Evolutionary conservation across 1,140 invertebrate species (phyloP).

Genomic region (Leptinotarsa texana): DNA sequence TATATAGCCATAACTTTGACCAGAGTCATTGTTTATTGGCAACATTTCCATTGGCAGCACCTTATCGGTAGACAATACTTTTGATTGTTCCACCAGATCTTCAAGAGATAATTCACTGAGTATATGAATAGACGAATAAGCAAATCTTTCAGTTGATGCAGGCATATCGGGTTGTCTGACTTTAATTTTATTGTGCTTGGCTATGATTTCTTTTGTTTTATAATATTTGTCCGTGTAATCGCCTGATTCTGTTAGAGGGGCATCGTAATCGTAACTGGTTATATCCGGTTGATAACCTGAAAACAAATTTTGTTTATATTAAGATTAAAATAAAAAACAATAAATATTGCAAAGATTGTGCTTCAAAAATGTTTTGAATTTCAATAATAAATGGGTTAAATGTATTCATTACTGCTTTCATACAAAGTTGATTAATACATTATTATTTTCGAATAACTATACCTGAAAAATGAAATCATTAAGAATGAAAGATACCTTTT

Average conservation of each 20-base stretch:
- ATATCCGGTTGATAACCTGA: constrained; percentile 52
- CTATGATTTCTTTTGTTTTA: constrained; percentile 44
- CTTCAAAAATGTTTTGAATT: no score
- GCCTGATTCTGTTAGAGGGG: constrained; percentile 59
- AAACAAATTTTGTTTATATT: neutral
- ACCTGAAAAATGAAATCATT: no score
- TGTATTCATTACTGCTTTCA: no score
- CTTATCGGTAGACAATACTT: constrained; percentile 51
- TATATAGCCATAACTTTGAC: constrained; percentile 65
- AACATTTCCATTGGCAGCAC: constrained; percentile 62
- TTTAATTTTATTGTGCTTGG: constrained; percentile 16
- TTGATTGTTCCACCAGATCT: constrained; percentile 54
- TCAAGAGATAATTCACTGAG: neutral
- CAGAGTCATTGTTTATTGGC: constrained; percentile 58
- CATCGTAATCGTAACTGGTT: constrained; percentile 64
- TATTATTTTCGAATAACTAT: no score
- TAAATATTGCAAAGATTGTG: no score
- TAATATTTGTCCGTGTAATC: constrained; percentile 58
- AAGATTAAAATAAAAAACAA: no score
- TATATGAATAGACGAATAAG: neutral
- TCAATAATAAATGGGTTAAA: no score
- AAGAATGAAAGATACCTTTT: no score
- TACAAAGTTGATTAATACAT: no score
- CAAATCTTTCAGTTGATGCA: neutral
- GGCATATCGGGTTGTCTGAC: neutral